Percentiles rank a stretch among this genome's conserved stretches.
phyloP scores from a whole-genome alignment of 2,888 invertebrate genomes.

The Coleophora deauratella region DNA sequence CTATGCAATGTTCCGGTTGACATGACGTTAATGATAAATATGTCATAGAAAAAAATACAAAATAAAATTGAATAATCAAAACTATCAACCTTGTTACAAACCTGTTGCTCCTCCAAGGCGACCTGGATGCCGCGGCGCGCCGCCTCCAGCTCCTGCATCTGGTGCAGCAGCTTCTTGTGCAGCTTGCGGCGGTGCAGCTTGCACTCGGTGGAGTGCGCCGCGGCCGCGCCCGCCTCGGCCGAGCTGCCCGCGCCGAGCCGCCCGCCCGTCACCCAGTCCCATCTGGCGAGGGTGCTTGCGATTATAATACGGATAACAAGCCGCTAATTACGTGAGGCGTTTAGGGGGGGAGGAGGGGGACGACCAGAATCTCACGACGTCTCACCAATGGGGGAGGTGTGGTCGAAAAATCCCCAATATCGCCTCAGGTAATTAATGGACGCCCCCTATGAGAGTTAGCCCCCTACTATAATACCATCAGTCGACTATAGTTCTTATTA shows the following conservation, averaged over 20 bases:
- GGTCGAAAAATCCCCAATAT: background rate
- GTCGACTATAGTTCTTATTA: too few species aligned
- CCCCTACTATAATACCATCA: too few species aligned
- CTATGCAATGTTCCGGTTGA: too few species aligned
- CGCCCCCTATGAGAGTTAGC: too few species aligned
- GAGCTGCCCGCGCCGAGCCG: conserved; percentile 29
- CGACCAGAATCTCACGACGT: background rate
- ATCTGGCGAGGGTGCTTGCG: conserved; percentile 55
- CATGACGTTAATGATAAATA: too few species aligned
- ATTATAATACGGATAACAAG: background rate
- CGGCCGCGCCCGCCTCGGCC: conserved; percentile 23
- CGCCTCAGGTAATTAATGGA: too few species aligned
- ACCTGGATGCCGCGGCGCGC: conserved; percentile 76
- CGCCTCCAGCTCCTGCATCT: conserved; percentile 81
- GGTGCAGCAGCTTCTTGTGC: conserved; percentile 80
- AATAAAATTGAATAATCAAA: too few species aligned
- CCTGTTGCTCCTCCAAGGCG: conserved; percentile 76
- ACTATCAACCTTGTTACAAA: conserved; percentile 18
- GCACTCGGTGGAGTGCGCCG: conserved; percentile 48
- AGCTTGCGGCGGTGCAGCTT: conserved; percentile 78
- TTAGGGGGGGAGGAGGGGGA: background rate
- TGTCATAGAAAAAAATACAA: too few species aligned
- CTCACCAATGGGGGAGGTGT: too few species aligned
- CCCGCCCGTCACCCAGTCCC: conserved; percentile 92
- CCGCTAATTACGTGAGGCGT: too few species aligned